Evolutionary conservation across 2,888 invertebrate genomes (phyloP), one percentile per base, ranked within the genome.

Genomic region (Hypolimnas misippus): DNA sequence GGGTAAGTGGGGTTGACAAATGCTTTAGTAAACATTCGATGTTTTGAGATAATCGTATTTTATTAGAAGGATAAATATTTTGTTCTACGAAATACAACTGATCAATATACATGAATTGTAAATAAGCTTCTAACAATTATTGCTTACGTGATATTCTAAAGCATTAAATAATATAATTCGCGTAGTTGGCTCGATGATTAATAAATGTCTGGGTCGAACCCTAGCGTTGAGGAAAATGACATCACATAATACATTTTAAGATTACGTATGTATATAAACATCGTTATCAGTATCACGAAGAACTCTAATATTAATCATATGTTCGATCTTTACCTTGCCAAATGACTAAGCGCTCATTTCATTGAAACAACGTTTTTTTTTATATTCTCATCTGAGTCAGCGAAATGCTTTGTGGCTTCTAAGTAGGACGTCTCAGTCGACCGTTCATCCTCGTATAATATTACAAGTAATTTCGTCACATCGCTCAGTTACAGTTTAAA

Each of bases 311-410:
- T 74, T 71, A 74, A 72, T 74, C 70, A 67, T 66, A 69, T 62
- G 68, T 68, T 69, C 68, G 63, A 72, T 73, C 53, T 64, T 54
- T 58, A 57, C 63, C 62, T 51, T 63, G 60, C 53, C 63, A 64
- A 67, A 70, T 75, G 74, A 76, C 70, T 74, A 71, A 74, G 68
- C 70, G 57, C 55, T 44, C 66, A 70, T 73, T 72, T 69, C 69
- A 71, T 67, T 67, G 63, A 61, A 70, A 38, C 46, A 19, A 40
- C 19, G 31, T 60, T 53, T 35, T 49, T 57, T 58, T 70, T 64
- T 12, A 19, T 68, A 46, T 68, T 62, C 54, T 55, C 49, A 65
- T 61, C 55, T 68, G 65, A 62, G 54, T 65, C 66, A 66, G 57
- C 53, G n/a, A 40, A 56, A 33, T 53, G 38, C 38, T 49, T 54